A percentile compares a stretch with the other conserved stretches of the same genome.
Conservation (phyloP, 2,797 vertebrate species). For the Pangasius larnaudii region DNA sequence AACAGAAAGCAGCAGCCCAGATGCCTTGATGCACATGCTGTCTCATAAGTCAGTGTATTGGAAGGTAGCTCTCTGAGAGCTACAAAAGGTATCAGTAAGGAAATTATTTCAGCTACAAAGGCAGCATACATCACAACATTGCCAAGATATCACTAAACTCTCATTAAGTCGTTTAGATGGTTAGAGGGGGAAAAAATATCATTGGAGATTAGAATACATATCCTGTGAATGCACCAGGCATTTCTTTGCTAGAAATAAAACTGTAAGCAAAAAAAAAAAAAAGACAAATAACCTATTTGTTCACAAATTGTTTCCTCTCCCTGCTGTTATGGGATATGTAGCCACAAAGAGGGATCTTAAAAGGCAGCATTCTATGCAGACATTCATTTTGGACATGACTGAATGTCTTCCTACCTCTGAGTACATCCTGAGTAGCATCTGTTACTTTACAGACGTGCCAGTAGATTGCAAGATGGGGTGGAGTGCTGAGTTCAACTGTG, state of each 20-base stretch:
- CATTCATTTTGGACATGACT: background rate
- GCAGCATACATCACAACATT: background rate
- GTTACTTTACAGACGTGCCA: background rate
- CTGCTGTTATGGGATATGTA: background rate
- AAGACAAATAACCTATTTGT: background rate
- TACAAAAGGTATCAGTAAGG: conserved; percentile 15
- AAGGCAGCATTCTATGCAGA: background rate
- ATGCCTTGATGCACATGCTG: background rate
- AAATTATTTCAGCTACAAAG: background rate
- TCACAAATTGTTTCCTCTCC: background rate
- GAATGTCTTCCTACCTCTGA: background rate
- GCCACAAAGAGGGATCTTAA: background rate
- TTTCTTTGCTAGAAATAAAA: background rate
- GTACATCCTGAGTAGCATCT: conserved; percentile 6
- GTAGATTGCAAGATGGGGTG: conserved; percentile 11
- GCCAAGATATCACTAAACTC: background rate
- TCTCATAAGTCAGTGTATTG: background rate
- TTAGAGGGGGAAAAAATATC: background rate
- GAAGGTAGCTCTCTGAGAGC: background rate
- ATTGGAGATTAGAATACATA: background rate
- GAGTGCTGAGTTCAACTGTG: conserved; percentile 22
- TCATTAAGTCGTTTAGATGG: background rate
- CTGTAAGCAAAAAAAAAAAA: background rate
- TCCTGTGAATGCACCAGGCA: background rate
- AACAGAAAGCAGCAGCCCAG: background rate